Evolutionary conservation across 2,797 vertebrate species (phyloP), one percentile per base, ranked within the genome.

Genomic region (Paramormyrops hopkinsi): DNA sequence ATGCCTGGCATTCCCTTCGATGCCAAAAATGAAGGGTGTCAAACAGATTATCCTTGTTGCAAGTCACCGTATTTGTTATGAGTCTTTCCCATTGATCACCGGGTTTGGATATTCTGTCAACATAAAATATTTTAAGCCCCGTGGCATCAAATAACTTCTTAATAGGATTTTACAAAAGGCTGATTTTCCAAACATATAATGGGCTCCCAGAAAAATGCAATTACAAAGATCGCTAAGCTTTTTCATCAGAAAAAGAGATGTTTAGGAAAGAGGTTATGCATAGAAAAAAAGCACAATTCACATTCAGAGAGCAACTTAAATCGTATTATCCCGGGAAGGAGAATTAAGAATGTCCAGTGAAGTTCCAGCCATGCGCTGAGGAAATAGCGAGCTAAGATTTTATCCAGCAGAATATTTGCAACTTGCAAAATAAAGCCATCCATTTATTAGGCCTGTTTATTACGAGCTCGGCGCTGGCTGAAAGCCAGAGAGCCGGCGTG

Each of bases 361-460:
- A 11, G 84, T 73, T 69, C 3, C 84, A 76, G 19, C 33, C 65
- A 86, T 25, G 44, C 25, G n/a, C 87, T 48, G 62, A 29, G 56
- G 76, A 90, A 88, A 87, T 44, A 51, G 46, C 54, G 1, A 59
- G 41, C 46, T 51, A 88, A 88, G 46, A 83, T 82, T 90, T 83
- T 88, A 83, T 41, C 89, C 41, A 22, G 73, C 22, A 48, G 46
- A 82, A 88, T 90, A 88, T 90, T 33, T 88, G 87, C 54, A 29
- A 84, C 86, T 62, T 69, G 89, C 76, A 90, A 88, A 87, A 54
- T 62, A 88, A 88, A 88, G 73, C 76, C 59, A 88, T 69, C 89
- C 76, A 90, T 88, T 88, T 87, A 87, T 79, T 86, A 89, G 89
- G 54, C 33, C 6, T 62, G 86, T 90, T 90, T 90, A 59, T 87